Percentiles rank a stretch among this genome's conserved stretches.
Conservation (phyloP, 2,888 invertebrate species). For the Caenorhabditis sp. region DNA sequence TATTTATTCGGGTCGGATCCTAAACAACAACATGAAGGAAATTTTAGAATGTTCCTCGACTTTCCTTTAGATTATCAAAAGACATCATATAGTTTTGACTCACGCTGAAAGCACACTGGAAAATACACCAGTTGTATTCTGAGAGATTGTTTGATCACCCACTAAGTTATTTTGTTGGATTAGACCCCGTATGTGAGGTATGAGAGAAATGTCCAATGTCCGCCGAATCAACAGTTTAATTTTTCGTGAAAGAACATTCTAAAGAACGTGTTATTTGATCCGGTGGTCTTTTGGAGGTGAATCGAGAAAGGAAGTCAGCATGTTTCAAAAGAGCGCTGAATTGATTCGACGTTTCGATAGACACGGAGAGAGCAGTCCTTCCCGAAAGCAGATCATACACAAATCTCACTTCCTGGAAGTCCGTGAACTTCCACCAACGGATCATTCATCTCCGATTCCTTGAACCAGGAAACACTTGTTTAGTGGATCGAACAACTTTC, state of each 20-base stretch:
- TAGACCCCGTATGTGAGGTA: background rate
- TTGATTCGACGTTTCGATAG: too few species aligned
- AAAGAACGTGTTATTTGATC: too few species aligned
- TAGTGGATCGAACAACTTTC: background rate
- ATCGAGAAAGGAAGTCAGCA: too few species aligned
- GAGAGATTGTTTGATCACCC: slow-evolving; percentile 2
- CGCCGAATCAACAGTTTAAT: background rate
- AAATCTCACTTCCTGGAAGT: background rate
- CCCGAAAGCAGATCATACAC: background rate
- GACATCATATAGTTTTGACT: background rate
- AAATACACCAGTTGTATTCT: background rate
- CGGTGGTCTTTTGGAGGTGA: too few species aligned
- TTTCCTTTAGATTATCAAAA: too few species aligned
- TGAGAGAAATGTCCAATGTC: too few species aligned
- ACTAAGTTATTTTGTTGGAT: background rate
- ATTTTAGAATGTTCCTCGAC: too few species aligned
- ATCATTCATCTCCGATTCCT: background rate
- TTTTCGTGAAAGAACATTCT: slow-evolving; percentile 1
- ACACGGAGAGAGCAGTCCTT: too few species aligned
- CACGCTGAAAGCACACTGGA: background rate
- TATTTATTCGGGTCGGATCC: too few species aligned
- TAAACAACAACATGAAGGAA: too few species aligned
- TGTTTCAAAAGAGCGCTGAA: too few species aligned
- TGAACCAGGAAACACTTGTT: slow-evolving; percentile 10
- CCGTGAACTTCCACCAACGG: background rate